A percentile compares a stretch with the other conserved stretches of the same genome.
phyloP scores from a whole-genome alignment of 1,140 invertebrate genomes.

The Scylla paramamosain region DNA sequence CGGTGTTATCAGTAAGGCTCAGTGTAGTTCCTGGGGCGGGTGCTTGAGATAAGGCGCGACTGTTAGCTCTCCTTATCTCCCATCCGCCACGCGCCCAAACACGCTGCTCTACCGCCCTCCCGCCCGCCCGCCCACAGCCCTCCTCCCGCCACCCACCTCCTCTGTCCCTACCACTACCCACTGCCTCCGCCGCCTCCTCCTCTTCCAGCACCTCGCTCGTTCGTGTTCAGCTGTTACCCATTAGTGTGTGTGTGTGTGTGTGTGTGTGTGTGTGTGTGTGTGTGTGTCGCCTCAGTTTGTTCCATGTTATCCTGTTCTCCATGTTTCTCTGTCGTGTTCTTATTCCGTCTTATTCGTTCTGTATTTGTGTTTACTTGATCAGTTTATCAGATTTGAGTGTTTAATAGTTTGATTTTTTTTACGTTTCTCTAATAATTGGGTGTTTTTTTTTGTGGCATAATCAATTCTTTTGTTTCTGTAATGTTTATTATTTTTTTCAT shows the following conservation, averaged over 20 bases:
- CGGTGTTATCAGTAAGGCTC: slow-evolving; percentile 31
- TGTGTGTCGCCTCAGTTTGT: neutral
- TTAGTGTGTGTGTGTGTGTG: too few species aligned
- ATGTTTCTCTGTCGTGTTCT: neutral
- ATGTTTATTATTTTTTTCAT: too few species aligned
- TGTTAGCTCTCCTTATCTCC: slow-evolving; percentile 32
- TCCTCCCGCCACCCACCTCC: neutral
- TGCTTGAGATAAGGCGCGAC: slow-evolving; percentile 34
- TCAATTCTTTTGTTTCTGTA: neutral
- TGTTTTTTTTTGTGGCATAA: too few species aligned
- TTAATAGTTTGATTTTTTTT: neutral
- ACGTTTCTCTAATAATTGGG: neutral
- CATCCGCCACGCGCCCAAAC: slow-evolving; percentile 34
- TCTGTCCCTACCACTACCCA: neutral
- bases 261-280: too few species aligned
- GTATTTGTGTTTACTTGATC: neutral
- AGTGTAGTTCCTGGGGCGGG: slow-evolving; percentile 28
- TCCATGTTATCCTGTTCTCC: neutral
- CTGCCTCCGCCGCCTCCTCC: too few species aligned
- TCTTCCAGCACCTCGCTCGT: neutral
- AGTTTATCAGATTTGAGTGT: neutral
- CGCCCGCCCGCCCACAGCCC: neutral
- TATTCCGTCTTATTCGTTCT: neutral
- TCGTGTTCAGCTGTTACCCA: too few species aligned
- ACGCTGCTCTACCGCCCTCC: neutral